Evolutionary conservation across 2,797 vertebrate genomes (phyloP).

Genomic region (Alcedo quadribrachys): DNA sequence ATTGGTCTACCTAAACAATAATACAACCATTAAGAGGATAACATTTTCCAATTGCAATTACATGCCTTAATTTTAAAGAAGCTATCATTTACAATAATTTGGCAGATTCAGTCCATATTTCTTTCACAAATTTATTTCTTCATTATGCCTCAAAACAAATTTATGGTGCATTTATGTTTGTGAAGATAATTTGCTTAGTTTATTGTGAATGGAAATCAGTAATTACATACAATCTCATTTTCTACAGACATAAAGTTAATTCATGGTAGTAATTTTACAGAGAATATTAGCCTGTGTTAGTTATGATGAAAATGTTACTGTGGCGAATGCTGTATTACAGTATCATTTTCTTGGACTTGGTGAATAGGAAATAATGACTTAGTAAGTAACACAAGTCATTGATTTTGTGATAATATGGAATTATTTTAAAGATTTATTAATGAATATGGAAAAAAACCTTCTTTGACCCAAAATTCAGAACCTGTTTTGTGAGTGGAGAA

Average conservation of each 20-base stretch:
- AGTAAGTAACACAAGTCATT: conserved; percentile 53
- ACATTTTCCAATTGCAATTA: conserved; percentile 83
- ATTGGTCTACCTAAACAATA: conserved; percentile 81
- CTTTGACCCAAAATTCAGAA: not conserved
- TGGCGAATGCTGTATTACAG: conserved; percentile 67
- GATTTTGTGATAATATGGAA: conserved; percentile 39
- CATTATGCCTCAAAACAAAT: conserved; percentile 85
- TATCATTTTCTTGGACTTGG: conserved; percentile 66
- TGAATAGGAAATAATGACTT: conserved; percentile 67
- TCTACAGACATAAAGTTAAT: conserved; percentile 84
- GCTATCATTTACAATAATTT: conserved; percentile 83
- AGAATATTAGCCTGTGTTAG: conserved; percentile 82
- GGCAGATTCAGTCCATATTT: conserved; percentile 84
- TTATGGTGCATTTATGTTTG: conserved; percentile 81
- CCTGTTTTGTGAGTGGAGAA: not conserved
- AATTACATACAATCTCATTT: conserved; percentile 83
- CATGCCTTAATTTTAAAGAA: conserved; percentile 82
- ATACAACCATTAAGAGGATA: conserved; percentile 79
- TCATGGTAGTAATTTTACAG: conserved; percentile 82
- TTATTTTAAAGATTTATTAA: conserved; percentile 9
- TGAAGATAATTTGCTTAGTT: conserved; percentile 85
- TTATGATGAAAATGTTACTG: conserved; percentile 78
- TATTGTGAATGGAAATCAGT: conserved; percentile 86
- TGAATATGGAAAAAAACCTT: not conserved
- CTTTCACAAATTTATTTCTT: conserved; percentile 87